phyloP scores from a whole-genome alignment of 2,797 vertebrate genomes.

The Sebastes matsubarae region DNA sequence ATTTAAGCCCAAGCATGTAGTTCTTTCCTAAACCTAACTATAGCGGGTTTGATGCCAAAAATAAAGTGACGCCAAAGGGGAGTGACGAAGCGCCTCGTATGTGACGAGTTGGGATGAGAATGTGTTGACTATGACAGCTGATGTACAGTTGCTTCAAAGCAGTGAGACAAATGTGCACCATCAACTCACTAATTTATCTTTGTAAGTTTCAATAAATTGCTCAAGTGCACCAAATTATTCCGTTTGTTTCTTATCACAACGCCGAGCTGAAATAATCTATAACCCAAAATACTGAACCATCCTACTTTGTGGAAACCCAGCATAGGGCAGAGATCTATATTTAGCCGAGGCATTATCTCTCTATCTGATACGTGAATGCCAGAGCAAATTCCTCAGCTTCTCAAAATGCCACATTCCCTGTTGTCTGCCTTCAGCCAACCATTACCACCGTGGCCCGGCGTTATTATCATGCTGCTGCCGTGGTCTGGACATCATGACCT shows the following conservation, averaged over 20 bases:
- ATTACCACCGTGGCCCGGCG: constrained; percentile 2
- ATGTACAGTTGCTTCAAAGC: background rate
- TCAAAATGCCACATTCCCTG: constrained; percentile 54
- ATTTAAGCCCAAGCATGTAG: too few species aligned
- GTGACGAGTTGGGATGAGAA: too few species aligned
- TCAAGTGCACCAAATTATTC: background rate
- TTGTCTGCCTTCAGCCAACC: constrained; percentile 31
- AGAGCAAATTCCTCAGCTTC: constrained; percentile 60
- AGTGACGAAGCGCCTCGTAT: too few species aligned
- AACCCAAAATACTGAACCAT: constrained; percentile 25
- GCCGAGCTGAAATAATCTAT: constrained; percentile 11
- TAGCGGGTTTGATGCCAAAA: too few species aligned
- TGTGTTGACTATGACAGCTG: background rate
- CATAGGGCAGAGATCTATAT: constrained; percentile 38
- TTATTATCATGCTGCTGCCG: constrained; percentile 39
- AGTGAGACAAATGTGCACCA: background rate
- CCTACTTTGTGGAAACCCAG: constrained; percentile 22
- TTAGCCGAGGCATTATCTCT: constrained; percentile 63
- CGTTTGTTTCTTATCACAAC: background rate
- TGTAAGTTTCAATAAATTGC: background rate
- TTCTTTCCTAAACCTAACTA: too few species aligned
- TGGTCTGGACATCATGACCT: constrained; percentile 45
- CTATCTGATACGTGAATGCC: constrained; percentile 41
- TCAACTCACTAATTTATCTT: background rate
- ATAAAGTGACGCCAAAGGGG: too few species aligned